A percentile compares a stretch with the other conserved stretches of the same genome.
Conservation (phyloP, 1,140 invertebrate species). For the Drosophila obscura region DNA sequence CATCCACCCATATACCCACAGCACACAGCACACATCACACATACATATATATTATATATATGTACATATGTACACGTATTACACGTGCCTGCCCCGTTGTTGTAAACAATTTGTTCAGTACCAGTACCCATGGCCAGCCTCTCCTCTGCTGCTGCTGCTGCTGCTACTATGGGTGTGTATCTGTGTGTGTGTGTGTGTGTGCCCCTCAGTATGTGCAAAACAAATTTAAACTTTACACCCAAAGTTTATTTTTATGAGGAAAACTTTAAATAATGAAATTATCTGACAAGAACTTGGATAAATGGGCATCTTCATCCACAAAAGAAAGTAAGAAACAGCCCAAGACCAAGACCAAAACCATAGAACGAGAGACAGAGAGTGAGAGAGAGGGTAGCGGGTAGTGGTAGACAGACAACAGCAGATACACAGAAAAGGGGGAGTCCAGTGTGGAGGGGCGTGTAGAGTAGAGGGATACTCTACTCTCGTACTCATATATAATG, state of each 20-base stretch:
- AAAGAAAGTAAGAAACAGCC: neutral
- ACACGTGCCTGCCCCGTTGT: slow-evolving; percentile 32
- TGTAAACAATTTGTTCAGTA: slow-evolving; percentile 55
- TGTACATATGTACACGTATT: no score
- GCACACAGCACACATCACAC: neutral
- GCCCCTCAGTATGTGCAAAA: slow-evolving; percentile 69
- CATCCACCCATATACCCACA: slow-evolving; percentile 22
- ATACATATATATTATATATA: no score
- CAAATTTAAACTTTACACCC: slow-evolving; percentile 82
- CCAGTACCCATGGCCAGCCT: no score
- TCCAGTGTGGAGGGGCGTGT: neutral
- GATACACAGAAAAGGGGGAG: slow-evolving; percentile 20
- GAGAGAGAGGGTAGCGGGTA: slow-evolving; percentile 3
- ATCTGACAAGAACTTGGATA: slow-evolving; percentile 77
- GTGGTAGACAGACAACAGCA: neutral
- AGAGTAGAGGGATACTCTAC: neutral
- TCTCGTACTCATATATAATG: slow-evolving; percentile 14
- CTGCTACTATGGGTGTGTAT: slow-evolving; percentile 2
- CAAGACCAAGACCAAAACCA: neutral
- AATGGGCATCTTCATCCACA: slow-evolving; percentile 20
- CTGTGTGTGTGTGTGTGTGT: slow-evolving; percentile 14
- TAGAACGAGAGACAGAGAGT: slow-evolving; percentile 5
- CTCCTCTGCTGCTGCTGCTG: neutral
- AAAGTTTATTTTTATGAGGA: slow-evolving; percentile 81
- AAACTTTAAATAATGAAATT: slow-evolving; percentile 82